A percentile compares a stretch with the other conserved stretches of the same genome.
Conservation (phyloP, 1,140 invertebrate species). For the Meloidogyne hapla region DNA sequence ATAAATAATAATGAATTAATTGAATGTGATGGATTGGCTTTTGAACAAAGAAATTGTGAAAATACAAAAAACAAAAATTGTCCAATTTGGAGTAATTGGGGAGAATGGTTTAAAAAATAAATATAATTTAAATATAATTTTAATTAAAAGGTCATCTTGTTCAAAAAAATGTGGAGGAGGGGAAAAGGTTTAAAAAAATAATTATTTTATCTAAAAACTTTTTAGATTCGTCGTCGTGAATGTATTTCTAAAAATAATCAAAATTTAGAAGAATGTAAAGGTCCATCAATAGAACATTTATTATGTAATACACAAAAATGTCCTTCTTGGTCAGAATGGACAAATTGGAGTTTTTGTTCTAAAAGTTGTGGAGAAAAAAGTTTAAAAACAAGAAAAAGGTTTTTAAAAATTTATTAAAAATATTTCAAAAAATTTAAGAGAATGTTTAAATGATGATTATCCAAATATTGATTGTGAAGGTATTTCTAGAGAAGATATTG, state of each 20-base stretch:
- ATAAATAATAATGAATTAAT: constrained; percentile 13
- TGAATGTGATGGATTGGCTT: constrained; percentile 12
- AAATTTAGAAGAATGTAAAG: constrained; percentile 17
- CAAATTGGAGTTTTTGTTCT: constrained; percentile 1
- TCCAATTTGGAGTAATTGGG: constrained; percentile 21
- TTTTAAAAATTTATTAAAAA: background rate
- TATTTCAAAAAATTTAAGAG: background rate
- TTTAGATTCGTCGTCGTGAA: constrained; percentile 17
- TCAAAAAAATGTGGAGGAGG: constrained; percentile 27
- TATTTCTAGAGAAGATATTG: background rate
- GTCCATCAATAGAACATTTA: constrained; percentile 8
- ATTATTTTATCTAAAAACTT: background rate
- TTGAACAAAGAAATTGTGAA: constrained; percentile 18
- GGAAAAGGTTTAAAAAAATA: constrained; percentile 13
- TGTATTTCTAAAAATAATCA: constrained; percentile 1
- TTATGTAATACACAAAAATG: constrained; percentile 24
- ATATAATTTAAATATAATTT: background rate
- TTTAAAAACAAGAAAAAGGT: constrained; percentile 13
- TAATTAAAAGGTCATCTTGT: constrained; percentile 8
- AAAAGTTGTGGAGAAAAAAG: constrained; percentile 14
- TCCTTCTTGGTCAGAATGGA: constrained; percentile 8
- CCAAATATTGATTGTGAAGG: constrained; percentile 4
- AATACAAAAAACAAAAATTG: background rate
- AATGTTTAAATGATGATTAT: constrained; percentile 2
- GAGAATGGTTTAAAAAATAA: constrained; percentile 2